Evolutionary conservation across 2,797 vertebrate genomes (phyloP).

Genomic region (Cryptoprocta ferox): DNA sequence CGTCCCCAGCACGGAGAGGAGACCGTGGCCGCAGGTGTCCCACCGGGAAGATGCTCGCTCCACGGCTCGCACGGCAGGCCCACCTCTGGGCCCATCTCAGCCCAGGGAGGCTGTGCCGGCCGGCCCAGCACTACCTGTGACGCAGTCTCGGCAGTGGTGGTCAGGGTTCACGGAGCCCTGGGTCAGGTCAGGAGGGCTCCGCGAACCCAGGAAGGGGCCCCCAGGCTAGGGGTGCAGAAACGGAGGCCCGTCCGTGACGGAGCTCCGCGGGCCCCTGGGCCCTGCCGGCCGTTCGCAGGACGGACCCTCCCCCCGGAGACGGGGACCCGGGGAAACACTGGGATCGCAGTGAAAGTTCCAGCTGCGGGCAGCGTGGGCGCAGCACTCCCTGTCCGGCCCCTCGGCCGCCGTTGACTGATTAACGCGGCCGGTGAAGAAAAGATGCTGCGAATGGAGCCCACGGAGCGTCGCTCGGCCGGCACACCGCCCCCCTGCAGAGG

Average conservation of each 20-base stretch:
- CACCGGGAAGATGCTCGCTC: neutral
- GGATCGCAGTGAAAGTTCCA: accelerated
- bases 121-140: accelerated
- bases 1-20: neutral
- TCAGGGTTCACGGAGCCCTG: no score
- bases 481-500: neutral
- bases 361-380: accelerated
- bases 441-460: accelerated
- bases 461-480: accelerated
- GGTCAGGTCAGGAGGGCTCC: no score
- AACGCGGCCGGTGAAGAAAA: accelerated
- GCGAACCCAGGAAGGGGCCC: neutral
- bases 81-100: accelerated
- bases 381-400: accelerated
- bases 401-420: accelerated
- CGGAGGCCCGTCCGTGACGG: accelerated
- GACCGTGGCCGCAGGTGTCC: neutral
- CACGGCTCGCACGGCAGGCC: neutral
- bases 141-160: accelerated
- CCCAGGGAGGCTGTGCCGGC: accelerated
- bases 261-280: neutral
- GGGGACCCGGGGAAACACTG: accelerated
- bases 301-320: neutral
- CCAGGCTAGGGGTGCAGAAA: neutral
- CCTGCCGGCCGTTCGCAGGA: accelerated